Evolutionary conservation across 2,113 vertebrate genomes (phyloP).

Genomic region (Muntiacus reevesi): DNA sequence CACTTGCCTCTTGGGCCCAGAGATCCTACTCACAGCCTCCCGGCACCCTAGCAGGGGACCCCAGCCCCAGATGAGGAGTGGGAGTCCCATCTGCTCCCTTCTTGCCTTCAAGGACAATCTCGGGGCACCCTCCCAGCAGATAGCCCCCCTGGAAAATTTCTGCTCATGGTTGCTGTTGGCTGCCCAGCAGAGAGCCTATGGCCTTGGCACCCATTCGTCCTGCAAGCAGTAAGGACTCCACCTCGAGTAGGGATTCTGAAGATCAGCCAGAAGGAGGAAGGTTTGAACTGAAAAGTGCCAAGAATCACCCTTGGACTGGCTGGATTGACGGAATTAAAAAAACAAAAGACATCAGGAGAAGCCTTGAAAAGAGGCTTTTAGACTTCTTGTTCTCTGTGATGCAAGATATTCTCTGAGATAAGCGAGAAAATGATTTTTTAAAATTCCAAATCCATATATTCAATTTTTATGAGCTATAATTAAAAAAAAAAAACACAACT

Average conservation of each 20-base stretch:
- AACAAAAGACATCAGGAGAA: background rate
- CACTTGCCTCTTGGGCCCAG: background rate
- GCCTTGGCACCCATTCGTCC: background rate
- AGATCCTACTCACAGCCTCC: background rate
- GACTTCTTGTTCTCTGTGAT: background rate
- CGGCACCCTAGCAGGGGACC: background rate
- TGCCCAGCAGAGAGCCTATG: background rate
- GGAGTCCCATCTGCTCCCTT: fast-evolving
- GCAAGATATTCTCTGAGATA: background rate
- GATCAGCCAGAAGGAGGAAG: background rate
- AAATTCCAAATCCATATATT: background rate
- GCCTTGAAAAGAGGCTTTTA: background rate
- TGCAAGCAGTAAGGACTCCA: background rate
- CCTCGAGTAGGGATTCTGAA: background rate
- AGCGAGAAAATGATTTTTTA: background rate
- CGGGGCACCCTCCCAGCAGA: background rate
- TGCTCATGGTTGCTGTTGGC: fast-evolving
- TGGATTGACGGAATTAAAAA: background rate
- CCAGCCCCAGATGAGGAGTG: fast-evolving
- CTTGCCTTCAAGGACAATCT: background rate
- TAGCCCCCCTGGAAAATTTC: background rate
- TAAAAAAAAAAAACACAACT: background rate
- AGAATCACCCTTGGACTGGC: background rate
- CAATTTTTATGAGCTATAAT: background rate
- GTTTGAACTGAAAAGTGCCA: background rate